Evolutionary conservation across 2,113 vertebrate species (phyloP).

Genomic region (Mus musculus): DNA sequence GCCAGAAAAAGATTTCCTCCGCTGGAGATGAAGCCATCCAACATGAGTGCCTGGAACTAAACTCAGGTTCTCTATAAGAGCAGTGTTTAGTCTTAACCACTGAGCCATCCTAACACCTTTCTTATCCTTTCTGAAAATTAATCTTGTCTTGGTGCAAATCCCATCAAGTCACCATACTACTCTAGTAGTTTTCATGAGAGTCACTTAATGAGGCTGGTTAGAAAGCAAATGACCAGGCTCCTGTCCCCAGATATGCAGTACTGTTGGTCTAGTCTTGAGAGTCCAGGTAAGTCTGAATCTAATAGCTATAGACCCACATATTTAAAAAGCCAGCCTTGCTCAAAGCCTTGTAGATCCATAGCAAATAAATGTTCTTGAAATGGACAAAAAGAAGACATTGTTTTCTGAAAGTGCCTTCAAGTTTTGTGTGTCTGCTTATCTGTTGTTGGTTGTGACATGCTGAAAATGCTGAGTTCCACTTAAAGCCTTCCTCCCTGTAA

Average conservation of each 20-base stretch:
- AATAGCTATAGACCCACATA: background rate
- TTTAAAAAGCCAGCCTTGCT: background rate
- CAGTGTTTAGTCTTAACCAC: background rate
- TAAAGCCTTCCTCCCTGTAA: background rate
- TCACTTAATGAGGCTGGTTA: background rate
- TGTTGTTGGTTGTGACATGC: too few relatives aligned
- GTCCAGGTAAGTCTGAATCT: background rate
- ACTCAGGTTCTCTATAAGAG: background rate
- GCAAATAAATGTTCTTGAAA: background rate
- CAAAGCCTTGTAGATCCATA: background rate
- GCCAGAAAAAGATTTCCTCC: too few relatives aligned
- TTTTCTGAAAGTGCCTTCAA: background rate
- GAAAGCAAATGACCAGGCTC: background rate
- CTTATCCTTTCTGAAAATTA: background rate
- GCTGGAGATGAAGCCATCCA: background rate
- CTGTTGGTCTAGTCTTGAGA: background rate
- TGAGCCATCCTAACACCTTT: background rate
- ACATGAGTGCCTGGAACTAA: background rate
- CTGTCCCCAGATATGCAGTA: background rate
- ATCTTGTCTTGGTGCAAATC: background rate
- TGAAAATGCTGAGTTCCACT: background rate
- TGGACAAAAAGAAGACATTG: background rate
- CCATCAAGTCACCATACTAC: background rate
- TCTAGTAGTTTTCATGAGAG: background rate
- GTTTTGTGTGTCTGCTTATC: background rate